These are phyloP conservation scores for Rotaria macrura DNA, from an alignment of 2,888 invertebrate species.

Conservation along the genomic window DNA sequence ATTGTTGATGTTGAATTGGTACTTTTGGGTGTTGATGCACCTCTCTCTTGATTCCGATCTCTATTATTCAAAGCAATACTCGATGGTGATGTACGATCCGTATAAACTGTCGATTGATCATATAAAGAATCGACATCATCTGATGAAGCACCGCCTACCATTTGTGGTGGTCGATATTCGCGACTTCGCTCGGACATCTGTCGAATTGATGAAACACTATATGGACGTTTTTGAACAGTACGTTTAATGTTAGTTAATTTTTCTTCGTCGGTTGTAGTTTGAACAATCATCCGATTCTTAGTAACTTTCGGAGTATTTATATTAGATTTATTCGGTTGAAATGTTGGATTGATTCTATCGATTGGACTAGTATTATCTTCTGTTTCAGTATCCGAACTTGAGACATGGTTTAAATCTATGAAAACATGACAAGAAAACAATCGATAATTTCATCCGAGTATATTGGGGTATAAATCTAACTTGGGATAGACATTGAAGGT, in stretches of 20 bases:
- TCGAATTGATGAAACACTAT: not conserved
- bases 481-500: not conserved
- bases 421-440: no score
- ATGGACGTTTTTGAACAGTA: not conserved
- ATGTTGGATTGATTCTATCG: no score
- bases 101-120: not conserved
- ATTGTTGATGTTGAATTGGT: not conserved
- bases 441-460: not conserved
- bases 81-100: not conserved
- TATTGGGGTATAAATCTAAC: not conserved
- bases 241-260: not conserved
- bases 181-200: not conserved
- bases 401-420: not conserved
- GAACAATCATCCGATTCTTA: not conserved
- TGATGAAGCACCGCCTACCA: not conserved
- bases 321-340: not conserved
- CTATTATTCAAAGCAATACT: not conserved
- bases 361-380: not conserved
- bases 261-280: not conserved
- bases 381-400: not conserved
- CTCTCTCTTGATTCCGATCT: not conserved
- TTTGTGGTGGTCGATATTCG: not conserved
- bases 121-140: not conserved
- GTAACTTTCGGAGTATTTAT: no score
- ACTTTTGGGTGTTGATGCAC: not conserved